Conservation (phyloP, 2,797 vertebrate species). For the Propithecus deckenii region DNA sequence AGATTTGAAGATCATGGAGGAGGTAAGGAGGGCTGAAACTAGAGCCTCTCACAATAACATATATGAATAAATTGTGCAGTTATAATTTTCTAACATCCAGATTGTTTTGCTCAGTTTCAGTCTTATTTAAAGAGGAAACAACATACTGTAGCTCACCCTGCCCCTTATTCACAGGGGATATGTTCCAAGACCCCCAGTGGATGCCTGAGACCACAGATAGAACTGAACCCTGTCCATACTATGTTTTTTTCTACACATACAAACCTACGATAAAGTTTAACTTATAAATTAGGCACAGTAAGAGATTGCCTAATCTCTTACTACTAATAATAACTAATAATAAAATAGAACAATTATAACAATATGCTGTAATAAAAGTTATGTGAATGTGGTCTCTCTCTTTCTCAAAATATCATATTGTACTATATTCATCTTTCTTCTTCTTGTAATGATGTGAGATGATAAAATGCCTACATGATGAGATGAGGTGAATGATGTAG, state of each 20-base stretch:
- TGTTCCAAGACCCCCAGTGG: neutral
- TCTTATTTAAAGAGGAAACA: neutral
- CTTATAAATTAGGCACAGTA: neutral
- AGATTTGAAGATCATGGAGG: neutral
- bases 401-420: neutral
- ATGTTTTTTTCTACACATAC: neutral
- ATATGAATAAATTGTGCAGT: neutral
- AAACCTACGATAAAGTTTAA: neutral
- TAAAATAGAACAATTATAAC: neutral
- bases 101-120: constrained; percentile 1
- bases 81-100: neutral
- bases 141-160: neutral
- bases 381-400: neutral
- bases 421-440: neutral
- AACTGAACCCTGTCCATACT: neutral
- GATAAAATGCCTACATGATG: neutral
- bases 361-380: neutral
- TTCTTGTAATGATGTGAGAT: neutral
- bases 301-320: neutral
- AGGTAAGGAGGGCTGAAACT: neutral
- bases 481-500: neutral
- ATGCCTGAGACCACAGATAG: neutral
- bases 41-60: neutral
- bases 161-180: neutral
- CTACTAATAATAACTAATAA: neutral